These are phyloP conservation scores for Tachysurus vachellii DNA, from an alignment of 2,113 vertebrate species.

Conservation along the genomic window DNA sequence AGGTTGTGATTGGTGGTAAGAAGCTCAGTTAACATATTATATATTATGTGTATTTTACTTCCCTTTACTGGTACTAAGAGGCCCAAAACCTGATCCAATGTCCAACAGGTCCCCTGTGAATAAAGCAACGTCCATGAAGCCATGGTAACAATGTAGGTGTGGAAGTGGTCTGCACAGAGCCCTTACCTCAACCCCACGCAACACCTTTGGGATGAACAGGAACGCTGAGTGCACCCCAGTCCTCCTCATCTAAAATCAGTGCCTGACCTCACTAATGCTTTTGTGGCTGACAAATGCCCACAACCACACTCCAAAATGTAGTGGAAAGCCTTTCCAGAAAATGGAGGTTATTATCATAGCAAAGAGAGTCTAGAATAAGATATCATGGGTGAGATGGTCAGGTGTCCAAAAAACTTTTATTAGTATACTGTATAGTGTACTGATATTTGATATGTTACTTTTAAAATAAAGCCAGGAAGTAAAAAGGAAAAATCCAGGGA, in stretches of 20 bases:
- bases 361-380: neutral
- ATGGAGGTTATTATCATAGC: neutral
- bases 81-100: neutral
- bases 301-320: neutral
- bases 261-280: neutral
- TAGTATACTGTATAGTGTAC: neutral
- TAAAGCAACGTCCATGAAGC: too few species aligned
- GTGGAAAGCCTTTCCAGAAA: neutral
- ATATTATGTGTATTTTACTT: neutral
- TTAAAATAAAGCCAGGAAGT: neutral
- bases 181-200: neutral
- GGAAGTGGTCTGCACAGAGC: neutral
- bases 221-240: neutral
- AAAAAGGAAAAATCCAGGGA: too few species aligned
- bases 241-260: neutral
- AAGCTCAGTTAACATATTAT: too few species aligned
- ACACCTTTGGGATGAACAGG: neutral
- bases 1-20: too few species aligned
- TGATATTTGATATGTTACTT: neutral
- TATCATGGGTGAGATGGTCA: neutral
- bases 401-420: neutral
- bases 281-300: neutral
- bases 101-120: neutral
- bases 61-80: neutral
- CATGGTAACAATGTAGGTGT: neutral